Percentiles rank a stretch among this genome's conserved stretches.
phyloP scores from a whole-genome alignment of 2,888 invertebrate genomes.

The Euproctis similis region DNA sequence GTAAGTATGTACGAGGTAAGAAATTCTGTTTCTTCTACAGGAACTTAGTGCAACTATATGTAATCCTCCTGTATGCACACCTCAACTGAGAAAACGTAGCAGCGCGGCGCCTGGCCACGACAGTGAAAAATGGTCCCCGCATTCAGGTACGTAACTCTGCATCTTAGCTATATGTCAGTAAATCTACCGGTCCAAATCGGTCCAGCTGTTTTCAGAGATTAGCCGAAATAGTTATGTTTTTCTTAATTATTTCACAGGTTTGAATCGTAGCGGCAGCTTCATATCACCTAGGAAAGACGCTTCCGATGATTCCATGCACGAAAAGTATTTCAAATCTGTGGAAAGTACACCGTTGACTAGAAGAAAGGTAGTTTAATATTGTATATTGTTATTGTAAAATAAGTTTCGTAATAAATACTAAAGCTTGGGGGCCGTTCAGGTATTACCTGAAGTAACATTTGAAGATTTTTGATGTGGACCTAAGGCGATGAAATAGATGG shows the following conservation, averaged over 20 bases:
- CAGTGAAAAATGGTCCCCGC: slow-evolving; percentile 64
- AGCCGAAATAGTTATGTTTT: background rate
- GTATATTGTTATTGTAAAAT: too few species aligned
- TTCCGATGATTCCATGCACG: slow-evolving; percentile 88
- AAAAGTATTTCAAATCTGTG: slow-evolving; percentile 84
- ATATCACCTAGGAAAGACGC: slow-evolving; percentile 77
- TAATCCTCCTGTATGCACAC: slow-evolving; percentile 52
- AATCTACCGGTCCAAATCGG: too few species aligned
- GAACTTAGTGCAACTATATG: slow-evolving; percentile 52
- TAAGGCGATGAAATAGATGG: too few species aligned
- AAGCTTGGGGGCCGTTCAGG: too few species aligned
- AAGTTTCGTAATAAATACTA: too few species aligned
- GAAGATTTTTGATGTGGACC: slow-evolving; percentile 7
- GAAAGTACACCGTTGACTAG: slow-evolving; percentile 80
- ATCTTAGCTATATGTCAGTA: too few species aligned
- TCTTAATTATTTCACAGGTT: slow-evolving; percentile 40
- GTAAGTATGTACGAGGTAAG: too few species aligned
- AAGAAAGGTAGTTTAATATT: slow-evolving; percentile 52
- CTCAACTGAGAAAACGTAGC: slow-evolving; percentile 56
- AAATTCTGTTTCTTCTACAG: slow-evolving; percentile 28
- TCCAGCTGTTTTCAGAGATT: background rate
- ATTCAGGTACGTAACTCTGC: slow-evolving; percentile 52
- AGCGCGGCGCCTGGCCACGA: slow-evolving; percentile 51
- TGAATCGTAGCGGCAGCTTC: slow-evolving; percentile 74
- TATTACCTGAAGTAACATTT: too few species aligned